These are phyloP conservation scores for Scortum barcoo DNA, from an alignment of 2,113 vertebrate species.

Conservation along the genomic window DNA sequence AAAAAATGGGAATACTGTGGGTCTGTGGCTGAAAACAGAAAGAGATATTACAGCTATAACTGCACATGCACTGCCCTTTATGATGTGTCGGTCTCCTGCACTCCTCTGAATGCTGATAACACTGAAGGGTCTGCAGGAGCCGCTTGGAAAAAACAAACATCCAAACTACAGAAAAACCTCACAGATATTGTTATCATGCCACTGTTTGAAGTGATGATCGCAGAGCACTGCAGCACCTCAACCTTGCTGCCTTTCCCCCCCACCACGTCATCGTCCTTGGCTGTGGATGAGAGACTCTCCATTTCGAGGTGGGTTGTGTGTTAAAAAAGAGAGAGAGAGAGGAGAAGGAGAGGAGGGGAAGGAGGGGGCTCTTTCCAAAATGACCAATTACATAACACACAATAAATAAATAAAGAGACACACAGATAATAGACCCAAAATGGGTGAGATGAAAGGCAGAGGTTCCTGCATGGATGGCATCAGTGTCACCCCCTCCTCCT, in stretches of 20 bases:
- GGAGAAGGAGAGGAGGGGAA: background rate
- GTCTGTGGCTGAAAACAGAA: background rate
- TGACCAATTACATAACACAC: constrained; percentile 51
- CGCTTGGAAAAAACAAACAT: background rate
- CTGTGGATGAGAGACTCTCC: constrained; percentile 26
- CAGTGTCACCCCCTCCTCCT: constrained; percentile 32
- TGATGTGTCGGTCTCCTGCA: background rate
- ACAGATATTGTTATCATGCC: background rate
- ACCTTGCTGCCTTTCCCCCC: constrained; percentile 29
- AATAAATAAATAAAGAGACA: constrained; percentile 20
- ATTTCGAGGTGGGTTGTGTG: background rate
- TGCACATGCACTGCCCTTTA: too few relatives aligned
- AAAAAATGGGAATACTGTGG: background rate
- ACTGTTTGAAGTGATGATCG: constrained; percentile 28
- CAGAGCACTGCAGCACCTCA: constrained; percentile 36
- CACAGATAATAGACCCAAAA: constrained; percentile 16
- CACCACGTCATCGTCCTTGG: too few relatives aligned
- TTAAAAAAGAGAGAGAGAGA: background rate
- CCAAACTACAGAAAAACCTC: background rate
- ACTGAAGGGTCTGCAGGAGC: background rate
- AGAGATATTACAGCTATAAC: too few relatives aligned
- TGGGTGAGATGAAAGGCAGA: constrained; percentile 44
- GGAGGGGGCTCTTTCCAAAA: constrained; percentile 39
- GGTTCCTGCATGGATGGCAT: constrained; percentile 53
- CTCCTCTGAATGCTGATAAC: constrained; percentile 20